These are phyloP conservation scores for Pseudobourletiella spinata DNA, from an alignment of 1,140 invertebrate genomes.

Conservation along the genomic window DNA sequence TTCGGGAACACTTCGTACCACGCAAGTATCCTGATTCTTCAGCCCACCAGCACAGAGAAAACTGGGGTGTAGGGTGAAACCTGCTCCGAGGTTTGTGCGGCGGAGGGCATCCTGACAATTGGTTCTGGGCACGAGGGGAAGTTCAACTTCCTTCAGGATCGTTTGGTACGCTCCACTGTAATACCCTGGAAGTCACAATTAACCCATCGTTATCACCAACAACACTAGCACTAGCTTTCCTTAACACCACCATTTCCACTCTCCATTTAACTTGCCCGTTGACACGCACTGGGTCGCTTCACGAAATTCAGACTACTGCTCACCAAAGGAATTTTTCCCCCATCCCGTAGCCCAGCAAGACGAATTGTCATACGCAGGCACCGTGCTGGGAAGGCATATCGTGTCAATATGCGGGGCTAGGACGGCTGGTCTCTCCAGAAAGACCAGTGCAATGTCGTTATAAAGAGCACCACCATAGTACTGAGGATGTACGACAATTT, in stretches of 20 bases:
- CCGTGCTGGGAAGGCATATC: constrained; percentile 38
- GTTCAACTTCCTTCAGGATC: constrained; percentile 37
- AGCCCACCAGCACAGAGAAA: constrained; percentile 45
- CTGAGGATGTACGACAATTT: constrained; percentile 40
- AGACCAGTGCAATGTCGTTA: constrained; percentile 42
- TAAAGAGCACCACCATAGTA: constrained; percentile 39
- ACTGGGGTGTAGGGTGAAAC: constrained; percentile 39
- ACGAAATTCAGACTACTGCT: not conserved
- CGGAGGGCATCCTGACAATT: constrained; percentile 38
- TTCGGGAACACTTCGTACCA: too few species aligned
- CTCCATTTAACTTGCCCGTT: not conserved
- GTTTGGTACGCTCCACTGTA: constrained; percentile 29
- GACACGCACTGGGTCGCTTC: not conserved
- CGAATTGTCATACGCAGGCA: constrained; percentile 37
- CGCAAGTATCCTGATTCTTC: constrained; percentile 42
- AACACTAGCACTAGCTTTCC: not conserved
- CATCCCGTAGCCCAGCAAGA: constrained; percentile 43
- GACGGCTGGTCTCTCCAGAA: constrained; percentile 38
- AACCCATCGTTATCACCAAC: not conserved
- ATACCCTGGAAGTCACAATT: constrained; percentile 1
- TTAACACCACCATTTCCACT: not conserved
- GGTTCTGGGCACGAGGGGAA: constrained; percentile 37
- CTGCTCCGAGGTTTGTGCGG: constrained; percentile 38
- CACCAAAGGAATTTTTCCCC: constrained; percentile 43
- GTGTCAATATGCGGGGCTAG: constrained; percentile 41